Evolutionary conservation across 2,797 vertebrate genomes (phyloP), one percentile per base, ranked within the genome.

Genomic region (Chelon auratus): DNA sequence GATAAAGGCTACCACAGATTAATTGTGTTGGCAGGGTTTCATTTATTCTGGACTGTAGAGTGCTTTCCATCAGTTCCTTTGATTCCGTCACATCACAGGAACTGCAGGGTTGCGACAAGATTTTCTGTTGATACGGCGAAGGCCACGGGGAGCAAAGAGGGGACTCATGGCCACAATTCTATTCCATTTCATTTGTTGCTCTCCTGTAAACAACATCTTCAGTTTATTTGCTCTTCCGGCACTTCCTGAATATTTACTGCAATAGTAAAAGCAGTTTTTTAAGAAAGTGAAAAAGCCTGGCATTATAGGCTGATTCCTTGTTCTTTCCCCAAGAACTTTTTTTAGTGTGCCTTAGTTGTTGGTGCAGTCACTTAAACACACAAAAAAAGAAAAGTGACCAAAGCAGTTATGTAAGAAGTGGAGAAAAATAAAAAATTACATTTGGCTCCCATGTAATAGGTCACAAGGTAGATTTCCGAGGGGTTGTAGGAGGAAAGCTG

Each of bases 1-100:
- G 51, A 26, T n/a, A 37, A 63, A 68, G 13, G 37, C 42, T 73
- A 3, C 15, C 37, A 22, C 13, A 15, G 48, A 37, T 37, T 39
- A 45, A 37, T 14, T 7, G 18, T 37, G 33, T 24, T 24, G 50
- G 45, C 24, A 30, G n/a, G 22, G 15, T 61, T 68, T 43, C 3
- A 36, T 62, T 75, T 47, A 45, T 37, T 69, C 17, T 47, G 22
- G 57, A 57, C 13, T 9, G 15, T 55, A 20, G 39, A 43, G 50
- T 43, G n/a, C 15, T 62, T 56, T 18, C 26, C 12, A 43, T 33
- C n/a, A 26, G 7, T 39, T 65, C 15, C 18, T 66, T 24, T 39
- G 1, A 26, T 54, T 45, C 10, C 12, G 26, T 53, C 30, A 53
- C 51, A 42, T 51, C 54, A 53, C 18, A 18, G 7, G 17, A 12